Evolutionary conservation across 2,797 vertebrate species (phyloP), one percentile per base, ranked within the genome.

Genomic region (Melanotaenia trifasciata): DNA sequence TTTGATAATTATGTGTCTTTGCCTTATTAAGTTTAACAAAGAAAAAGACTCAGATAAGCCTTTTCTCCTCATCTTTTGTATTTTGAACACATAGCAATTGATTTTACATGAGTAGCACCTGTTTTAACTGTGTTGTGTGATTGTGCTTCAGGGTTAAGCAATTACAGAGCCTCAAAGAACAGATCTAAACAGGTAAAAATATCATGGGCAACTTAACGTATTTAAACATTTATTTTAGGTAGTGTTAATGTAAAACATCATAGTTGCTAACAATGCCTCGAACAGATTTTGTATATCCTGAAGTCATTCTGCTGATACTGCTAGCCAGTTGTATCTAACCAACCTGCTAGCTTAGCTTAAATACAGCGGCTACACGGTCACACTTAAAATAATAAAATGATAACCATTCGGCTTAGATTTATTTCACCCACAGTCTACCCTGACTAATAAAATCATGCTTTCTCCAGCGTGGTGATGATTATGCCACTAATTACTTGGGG

Each of bases 301-400:
- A 16, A 56, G 13, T 56, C 53, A 26, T 53, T 13, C 22, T 13
- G 51, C 22, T 57, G n/a, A 26, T 35, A 30, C 18, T 14, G 65
- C 20, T 65, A 64, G 54, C 32, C 80, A 79, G 26, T 61, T 4
- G 11, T 2, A 45, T 88, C 86, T 88, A 90, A 70, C 66, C 2
- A 88, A 67, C 70, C 1, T 66, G 78, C 74, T 92, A 91, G 47
- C 64, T 71, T 78, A 79, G 74, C 70, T 60, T 7, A 18, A 1
- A 36, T 33, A 33, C 51, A 50, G 62, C 72, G 80, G 43, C 63
- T 62, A 9, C 14, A 64, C 61, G 57, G 40, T 36, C 74, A 66
- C 20, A 33, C 43, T 64, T 28, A 12, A 5, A 0, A 26, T 16
- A 28, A 8, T 32, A 11, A 50, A 33, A 68, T 0, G 0, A 3